phyloP scores from a whole-genome alignment of 2,797 vertebrate species.

The Lepus oiostolus region DNA sequence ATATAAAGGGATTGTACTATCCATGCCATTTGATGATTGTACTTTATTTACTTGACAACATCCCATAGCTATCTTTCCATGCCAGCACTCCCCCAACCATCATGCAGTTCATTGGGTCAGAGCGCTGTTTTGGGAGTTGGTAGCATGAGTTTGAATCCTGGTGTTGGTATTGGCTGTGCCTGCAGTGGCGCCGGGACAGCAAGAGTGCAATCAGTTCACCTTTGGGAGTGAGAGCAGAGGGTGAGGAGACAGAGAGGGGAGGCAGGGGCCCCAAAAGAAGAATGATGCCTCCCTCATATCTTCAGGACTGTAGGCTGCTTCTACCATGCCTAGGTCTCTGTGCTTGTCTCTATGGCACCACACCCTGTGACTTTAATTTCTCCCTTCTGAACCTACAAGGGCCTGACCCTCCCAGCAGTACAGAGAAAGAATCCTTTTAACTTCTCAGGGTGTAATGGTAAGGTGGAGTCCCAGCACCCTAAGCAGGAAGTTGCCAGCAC shows the following conservation, averaged over 20 bases:
- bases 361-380: no score
- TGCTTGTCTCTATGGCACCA: constrained; percentile 61
- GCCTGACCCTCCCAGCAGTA: constrained; percentile 75
- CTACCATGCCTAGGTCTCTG: background rate
- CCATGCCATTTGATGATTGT: background rate
- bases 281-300: rapidly evolving
- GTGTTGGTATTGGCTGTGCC: background rate
- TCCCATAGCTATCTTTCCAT: background rate
- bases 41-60: background rate
- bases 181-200: background rate
- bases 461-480: constrained; percentile 59
- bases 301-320: background rate
- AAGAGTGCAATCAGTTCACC: background rate
- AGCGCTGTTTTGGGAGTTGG: background rate
- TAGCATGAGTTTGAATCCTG: background rate
- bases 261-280: no score
- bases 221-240: background rate
- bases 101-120: background rate
- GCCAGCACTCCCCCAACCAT: background rate
- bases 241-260: background rate
- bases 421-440: constrained; percentile 91
- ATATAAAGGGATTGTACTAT: background rate
- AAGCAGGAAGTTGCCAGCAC: no score
- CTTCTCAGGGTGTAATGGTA: constrained; percentile 92
- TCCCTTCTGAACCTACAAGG: no score